Evolutionary conservation across 2,888 invertebrate genomes (phyloP).

Genomic region (Eupsilia transversa): DNA sequence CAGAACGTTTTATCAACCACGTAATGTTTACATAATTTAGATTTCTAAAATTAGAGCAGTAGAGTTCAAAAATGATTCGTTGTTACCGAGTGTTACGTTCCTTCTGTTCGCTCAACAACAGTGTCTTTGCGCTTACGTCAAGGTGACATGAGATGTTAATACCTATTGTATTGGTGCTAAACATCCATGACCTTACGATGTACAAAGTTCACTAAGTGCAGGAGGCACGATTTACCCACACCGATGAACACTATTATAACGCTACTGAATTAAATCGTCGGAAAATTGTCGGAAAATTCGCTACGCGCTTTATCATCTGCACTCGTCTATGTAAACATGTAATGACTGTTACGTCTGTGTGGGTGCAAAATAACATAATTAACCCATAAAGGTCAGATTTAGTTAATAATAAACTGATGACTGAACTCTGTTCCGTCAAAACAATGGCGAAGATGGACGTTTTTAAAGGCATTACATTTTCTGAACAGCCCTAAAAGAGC

Average conservation of each 20-base stretch:
- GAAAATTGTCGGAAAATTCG: conserved; percentile 74
- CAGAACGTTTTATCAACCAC: conserved; percentile 71
- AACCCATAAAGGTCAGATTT: conserved; percentile 62
- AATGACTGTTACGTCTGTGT: conserved; percentile 55
- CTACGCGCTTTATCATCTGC: conserved; percentile 45
- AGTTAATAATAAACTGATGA: conserved; percentile 66
- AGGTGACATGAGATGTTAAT: conserved; percentile 89
- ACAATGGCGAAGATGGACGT: conserved; percentile 74
- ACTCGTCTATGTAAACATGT: conserved; percentile 56
- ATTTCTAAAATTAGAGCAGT: conserved; percentile 66
- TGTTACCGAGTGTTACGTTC: conserved; percentile 63
- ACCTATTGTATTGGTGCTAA: conserved; percentile 88
- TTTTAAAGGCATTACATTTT: conserved; percentile 77
- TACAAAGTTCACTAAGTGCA: conserved; percentile 88
- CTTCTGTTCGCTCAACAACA: conserved; percentile 70
- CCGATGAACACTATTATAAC: conserved; percentile 64
- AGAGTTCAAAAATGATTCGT: conserved; percentile 71
- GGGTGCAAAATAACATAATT: conserved; percentile 50
- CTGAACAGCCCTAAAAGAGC: conserved; percentile 84
- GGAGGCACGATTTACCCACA: conserved; percentile 78
- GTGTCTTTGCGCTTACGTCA: conserved; percentile 86
- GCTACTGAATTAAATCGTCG: conserved; percentile 68
- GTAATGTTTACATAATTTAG: conserved; percentile 69
- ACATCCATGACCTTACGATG: conserved; percentile 88
- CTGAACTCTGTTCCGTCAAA: conserved; percentile 67